Conservation (phyloP, 1,140 invertebrate species). For the Leptonema lineaticorne region DNA sequence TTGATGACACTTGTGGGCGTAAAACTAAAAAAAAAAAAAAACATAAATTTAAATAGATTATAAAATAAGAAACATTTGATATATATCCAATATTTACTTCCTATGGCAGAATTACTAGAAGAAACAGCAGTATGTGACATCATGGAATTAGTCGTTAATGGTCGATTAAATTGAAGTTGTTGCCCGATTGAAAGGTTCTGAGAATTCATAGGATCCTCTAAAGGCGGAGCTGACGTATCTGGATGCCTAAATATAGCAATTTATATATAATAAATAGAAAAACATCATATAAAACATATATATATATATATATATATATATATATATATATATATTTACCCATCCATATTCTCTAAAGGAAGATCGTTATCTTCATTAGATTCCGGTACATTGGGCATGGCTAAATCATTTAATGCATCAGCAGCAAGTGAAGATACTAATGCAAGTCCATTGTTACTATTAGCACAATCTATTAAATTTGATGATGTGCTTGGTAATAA, state of each 20-base stretch:
- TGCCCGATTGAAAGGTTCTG: neutral
- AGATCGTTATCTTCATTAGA: constrained; percentile 20
- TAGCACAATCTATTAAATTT: constrained; percentile 19
- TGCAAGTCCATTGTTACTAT: constrained; percentile 16
- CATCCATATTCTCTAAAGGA: constrained; percentile 23
- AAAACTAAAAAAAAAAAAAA: constrained; percentile 37
- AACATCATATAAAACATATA: no score
- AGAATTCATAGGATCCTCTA: constrained; percentile 13
- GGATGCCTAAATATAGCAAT: constrained; percentile 19
- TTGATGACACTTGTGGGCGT: constrained; percentile 34
- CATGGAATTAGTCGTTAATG: constrained; percentile 31
- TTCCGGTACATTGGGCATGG: constrained; percentile 22
- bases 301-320: no score
- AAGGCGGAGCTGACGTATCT: constrained; percentile 30
- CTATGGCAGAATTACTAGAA: constrained; percentile 33
- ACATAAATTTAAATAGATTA: neutral
- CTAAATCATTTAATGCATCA: constrained; percentile 24
- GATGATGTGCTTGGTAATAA: constrained; percentile 30
- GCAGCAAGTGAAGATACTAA: constrained; percentile 21
- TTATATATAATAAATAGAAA: constrained; percentile 7
- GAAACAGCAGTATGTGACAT: constrained; percentile 34
- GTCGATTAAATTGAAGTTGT: constrained; percentile 20
- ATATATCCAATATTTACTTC: constrained; percentile 7
- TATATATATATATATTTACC: constrained; percentile 10
- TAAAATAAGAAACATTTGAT: constrained; percentile 5